A percentile compares a stretch with the other conserved stretches of the same genome.
phyloP scores from a whole-genome alignment of 1,140 invertebrate species.

The Micrasema minimum region DNA sequence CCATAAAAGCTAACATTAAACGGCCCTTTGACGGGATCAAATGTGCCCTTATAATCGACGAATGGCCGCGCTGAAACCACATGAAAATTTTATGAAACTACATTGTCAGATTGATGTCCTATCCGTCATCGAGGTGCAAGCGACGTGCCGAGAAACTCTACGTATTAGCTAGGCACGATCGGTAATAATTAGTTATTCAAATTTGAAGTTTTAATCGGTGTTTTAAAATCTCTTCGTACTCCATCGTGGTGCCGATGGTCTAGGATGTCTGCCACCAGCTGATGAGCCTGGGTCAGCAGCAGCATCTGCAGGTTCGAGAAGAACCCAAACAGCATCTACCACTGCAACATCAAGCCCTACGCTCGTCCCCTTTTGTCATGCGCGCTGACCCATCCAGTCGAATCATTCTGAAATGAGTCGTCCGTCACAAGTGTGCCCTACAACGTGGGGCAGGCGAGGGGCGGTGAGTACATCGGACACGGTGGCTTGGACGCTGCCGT shows the following conservation, averaged over 20 bases:
- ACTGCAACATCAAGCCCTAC: conserved; percentile 16
- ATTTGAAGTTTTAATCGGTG: too few relatives aligned
- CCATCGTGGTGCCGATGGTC: conserved; percentile 64
- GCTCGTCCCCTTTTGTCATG: conserved; percentile 24
- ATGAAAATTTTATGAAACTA: too few relatives aligned
- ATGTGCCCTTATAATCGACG: too few relatives aligned
- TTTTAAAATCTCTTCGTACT: too few relatives aligned
- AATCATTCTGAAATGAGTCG: not conserved
- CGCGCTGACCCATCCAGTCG: conserved; percentile 26
- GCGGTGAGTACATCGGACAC: conserved; percentile 13
- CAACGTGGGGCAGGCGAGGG: conserved; percentile 20
- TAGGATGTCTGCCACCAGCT: conserved; percentile 65
- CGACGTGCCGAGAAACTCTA: too few relatives aligned
- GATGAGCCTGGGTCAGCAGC: conserved; percentile 59
- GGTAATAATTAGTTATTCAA: too few relatives aligned
- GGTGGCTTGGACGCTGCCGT: conserved; percentile 48
- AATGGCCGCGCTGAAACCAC: too few relatives aligned
- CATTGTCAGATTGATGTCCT: too few relatives aligned
- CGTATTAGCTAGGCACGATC: too few relatives aligned
- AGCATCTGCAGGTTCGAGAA: conserved; percentile 29
- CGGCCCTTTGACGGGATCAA: too few relatives aligned
- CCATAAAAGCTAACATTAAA: too few relatives aligned
- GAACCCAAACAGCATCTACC: conserved; percentile 18
- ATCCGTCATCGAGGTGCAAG: too few relatives aligned
- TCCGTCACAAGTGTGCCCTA: not conserved